Percentiles rank a stretch among this genome's conserved stretches.
Conservation (phyloP, 2,113 vertebrate species). For the pig (Sus scrofa) region DNA sequence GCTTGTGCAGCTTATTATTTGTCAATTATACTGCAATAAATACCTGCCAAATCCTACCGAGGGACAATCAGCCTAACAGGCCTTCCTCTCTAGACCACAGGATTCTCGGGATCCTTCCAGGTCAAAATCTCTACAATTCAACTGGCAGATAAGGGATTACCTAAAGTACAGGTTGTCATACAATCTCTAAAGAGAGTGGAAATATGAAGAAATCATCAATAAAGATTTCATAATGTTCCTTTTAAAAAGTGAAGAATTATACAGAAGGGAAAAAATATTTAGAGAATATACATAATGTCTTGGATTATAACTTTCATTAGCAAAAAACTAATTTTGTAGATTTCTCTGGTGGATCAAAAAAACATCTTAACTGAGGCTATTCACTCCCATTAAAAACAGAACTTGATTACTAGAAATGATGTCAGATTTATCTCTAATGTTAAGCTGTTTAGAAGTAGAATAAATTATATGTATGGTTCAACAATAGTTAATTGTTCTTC, state of each 20-base stretch:
- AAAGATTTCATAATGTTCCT: background rate
- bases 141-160: background rate
- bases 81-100: background rate
- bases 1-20: background rate
- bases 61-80: background rate
- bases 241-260: constrained; percentile 33
- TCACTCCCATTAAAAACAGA: constrained; percentile 39
- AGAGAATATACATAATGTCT: background rate
- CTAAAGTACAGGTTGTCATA: background rate
- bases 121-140: background rate
- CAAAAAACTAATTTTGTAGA: constrained; percentile 17
- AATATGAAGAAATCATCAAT: constrained; percentile 25
- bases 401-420: background rate
- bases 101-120: background rate
- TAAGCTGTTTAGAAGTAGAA: constrained; percentile 26
- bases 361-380: background rate
- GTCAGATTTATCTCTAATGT: constrained; percentile 21
- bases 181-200: background rate
- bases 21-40: constrained; percentile 17
- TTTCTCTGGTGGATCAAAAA: background rate
- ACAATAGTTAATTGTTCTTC: background rate
- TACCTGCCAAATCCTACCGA: background rate
- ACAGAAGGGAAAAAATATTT: background rate
- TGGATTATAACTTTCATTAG: background rate
- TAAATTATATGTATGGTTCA: constrained; percentile 1